phyloP scores from a whole-genome alignment of 2,113 vertebrate genomes.

The Mustelus asterias region DNA sequence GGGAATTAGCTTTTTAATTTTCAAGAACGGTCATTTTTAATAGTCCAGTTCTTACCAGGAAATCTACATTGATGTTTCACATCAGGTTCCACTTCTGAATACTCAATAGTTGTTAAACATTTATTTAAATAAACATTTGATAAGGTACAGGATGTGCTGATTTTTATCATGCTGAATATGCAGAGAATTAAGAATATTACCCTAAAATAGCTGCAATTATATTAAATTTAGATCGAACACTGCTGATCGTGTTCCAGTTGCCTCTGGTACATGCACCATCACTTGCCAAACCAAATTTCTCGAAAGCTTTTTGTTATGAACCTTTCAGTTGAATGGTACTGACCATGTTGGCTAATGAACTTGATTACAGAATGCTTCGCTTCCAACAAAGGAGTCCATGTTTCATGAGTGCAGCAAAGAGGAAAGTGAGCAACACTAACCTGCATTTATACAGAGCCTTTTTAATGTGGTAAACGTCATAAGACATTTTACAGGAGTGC shows the following conservation, averaged over 20 bases:
- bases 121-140: constrained; percentile 9
- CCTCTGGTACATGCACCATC: neutral
- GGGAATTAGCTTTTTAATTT: neutral
- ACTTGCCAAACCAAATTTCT: neutral
- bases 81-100: neutral
- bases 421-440: neutral
- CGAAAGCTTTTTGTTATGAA: neutral
- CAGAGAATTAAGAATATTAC: neutral
- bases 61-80: neutral
- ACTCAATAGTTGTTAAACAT: neutral
- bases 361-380: neutral
- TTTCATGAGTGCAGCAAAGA: neutral
- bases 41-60: neutral
- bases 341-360: too few species aligned
- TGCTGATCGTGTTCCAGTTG: neutral
- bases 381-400: neutral
- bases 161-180: neutral
- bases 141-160: constrained; percentile 12
- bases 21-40: constrained; percentile 18
- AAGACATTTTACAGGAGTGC: neutral
- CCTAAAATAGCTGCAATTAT: neutral
- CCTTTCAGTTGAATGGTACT: neutral
- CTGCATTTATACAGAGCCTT: neutral
- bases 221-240: neutral
- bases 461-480: neutral